phyloP scores from a whole-genome alignment of 2,888 invertebrate species.

The Laspeyria flexula region DNA sequence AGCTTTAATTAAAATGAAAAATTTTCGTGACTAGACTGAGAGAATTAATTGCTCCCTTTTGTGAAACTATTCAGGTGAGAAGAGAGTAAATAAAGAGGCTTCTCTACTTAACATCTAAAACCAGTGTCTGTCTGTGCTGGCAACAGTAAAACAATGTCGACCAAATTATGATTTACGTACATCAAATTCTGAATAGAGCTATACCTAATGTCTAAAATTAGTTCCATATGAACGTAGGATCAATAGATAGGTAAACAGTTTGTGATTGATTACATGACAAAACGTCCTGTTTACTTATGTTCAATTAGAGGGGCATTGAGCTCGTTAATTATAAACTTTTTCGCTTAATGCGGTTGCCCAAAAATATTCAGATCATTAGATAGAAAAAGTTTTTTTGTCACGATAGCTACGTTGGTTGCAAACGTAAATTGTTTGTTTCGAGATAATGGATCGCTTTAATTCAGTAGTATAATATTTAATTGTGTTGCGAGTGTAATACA shows the following conservation, averaged over 20 bases:
- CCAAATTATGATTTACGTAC: conserved; percentile 7
- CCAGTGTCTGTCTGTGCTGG: conserved; percentile 8
- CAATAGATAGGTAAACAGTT: conserved; percentile 16
- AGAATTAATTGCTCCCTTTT: conserved; percentile 80
- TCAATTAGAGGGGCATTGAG: conserved; percentile 42
- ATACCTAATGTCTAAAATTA: conserved; percentile 16
- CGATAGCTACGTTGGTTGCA: conserved; percentile 17
- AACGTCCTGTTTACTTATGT: conserved; percentile 42
- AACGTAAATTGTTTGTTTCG: conserved; percentile 38
- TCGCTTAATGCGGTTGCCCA: conserved; percentile 38
- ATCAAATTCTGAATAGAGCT: conserved; percentile 1
- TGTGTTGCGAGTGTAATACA: conserved; percentile 29
- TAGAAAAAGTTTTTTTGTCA: conserved; percentile 37
- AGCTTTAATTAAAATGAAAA: conserved; percentile 85
- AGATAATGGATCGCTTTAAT: conserved; percentile 42
- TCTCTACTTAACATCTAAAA: conserved; percentile 42
- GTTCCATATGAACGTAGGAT: conserved; percentile 15
- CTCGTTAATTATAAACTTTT: conserved; percentile 57
- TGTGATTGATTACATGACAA: conserved; percentile 42
- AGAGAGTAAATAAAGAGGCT: conserved; percentile 64
- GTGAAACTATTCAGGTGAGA: conserved; percentile 81
- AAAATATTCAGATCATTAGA: conserved; percentile 43
- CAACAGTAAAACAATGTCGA: not conserved
- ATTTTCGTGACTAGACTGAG: conserved; percentile 82
- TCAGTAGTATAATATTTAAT: conserved; percentile 38